Evolutionary conservation across 2,113 vertebrate species (phyloP).

Genomic region (Abramis brama): DNA sequence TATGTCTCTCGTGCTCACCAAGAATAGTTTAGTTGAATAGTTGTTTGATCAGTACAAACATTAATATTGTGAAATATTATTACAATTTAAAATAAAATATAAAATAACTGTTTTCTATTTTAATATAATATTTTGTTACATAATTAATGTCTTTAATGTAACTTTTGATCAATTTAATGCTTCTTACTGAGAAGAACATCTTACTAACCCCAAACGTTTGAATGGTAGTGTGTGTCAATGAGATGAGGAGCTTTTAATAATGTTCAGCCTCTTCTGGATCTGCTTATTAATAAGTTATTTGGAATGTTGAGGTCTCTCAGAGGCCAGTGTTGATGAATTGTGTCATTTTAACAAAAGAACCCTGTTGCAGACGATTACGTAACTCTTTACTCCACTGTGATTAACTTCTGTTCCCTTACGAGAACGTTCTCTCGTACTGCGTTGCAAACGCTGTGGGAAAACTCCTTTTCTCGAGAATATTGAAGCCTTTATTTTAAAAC

Average conservation of each 20-base stretch:
- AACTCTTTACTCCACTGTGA: conserved; percentile 31
- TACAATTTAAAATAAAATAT: not conserved
- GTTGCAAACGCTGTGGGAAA: too few species aligned
- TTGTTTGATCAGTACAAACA: not conserved
- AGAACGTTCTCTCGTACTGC: too few species aligned
- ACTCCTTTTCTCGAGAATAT: too few species aligned
- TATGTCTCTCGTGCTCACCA: not conserved
- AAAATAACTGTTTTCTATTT: not conserved
- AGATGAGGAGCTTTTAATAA: conserved; percentile 1
- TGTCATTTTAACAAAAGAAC: conserved; percentile 27
- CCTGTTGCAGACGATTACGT: conserved; percentile 26
- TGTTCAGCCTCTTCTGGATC: not conserved
- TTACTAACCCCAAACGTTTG: not conserved
- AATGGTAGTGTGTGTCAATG: not conserved
- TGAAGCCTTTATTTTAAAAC: too few species aligned
- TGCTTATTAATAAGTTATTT: not conserved
- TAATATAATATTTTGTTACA: not conserved
- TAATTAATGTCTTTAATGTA: not conserved
- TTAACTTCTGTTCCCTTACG: conserved; percentile 44
- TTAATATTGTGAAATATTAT: not conserved
- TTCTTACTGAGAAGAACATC: not conserved
- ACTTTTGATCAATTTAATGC: not conserved
- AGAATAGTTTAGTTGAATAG: too few species aligned
- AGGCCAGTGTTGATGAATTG: conserved; percentile 2
- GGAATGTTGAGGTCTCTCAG: not conserved